Conservation (phyloP, 2,797 vertebrate genomes). For the Xiphorhynchus erythropygius region DNA sequence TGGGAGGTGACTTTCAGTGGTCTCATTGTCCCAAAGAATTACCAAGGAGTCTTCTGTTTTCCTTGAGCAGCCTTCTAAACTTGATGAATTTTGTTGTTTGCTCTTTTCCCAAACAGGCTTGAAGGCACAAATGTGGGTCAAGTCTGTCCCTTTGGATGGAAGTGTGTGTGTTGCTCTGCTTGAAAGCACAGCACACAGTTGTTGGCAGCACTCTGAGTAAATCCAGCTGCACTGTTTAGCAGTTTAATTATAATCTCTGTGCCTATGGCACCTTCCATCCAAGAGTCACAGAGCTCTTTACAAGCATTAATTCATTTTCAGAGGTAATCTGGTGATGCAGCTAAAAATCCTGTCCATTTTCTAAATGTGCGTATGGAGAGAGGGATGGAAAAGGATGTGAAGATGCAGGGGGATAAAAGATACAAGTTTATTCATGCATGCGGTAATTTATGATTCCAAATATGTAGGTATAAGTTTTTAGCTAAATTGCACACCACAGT, state of each 20-base stretch:
- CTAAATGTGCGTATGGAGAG: neutral
- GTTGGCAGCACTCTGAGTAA: constrained; percentile 12
- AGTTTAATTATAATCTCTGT: constrained; percentile 14
- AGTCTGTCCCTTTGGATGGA: neutral
- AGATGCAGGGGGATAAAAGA: neutral
- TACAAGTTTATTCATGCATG: neutral
- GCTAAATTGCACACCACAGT: neutral
- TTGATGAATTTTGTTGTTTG: neutral
- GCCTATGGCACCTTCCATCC: neutral
- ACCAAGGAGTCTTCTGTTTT: neutral
- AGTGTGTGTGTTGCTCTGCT: neutral
- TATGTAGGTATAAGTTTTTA: neutral
- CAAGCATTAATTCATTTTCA: constrained; percentile 2
- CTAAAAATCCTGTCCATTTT: neutral
- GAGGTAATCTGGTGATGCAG: neutral
- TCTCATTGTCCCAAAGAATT: neutral
- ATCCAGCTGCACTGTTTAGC: constrained; percentile 11
- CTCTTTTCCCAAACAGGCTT: neutral
- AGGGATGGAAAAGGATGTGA: neutral
- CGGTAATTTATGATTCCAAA: neutral
- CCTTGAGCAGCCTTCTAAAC: neutral
- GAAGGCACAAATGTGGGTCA: neutral
- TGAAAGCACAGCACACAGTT: neutral
- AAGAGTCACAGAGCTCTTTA: neutral
- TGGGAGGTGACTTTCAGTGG: neutral